Conservation (phyloP, 2,113 vertebrate species). For the Phalacrocorax carbo region DNA sequence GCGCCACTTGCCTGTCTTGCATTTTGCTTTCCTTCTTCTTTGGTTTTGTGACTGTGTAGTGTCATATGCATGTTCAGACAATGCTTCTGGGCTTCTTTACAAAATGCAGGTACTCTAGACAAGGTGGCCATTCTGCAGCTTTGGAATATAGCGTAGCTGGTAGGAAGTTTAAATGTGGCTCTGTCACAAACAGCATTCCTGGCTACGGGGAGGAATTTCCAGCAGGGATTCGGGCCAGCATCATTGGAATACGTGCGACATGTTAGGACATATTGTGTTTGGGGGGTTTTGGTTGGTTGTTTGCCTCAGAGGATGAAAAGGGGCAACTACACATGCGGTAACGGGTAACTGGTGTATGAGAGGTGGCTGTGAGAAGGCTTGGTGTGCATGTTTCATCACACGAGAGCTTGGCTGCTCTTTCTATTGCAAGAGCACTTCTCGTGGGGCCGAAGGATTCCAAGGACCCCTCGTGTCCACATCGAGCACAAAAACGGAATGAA, state of each 20-base stretch:
- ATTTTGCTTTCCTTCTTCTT: neutral
- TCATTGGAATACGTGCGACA: neutral
- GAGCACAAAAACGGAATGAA: neutral
- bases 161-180: neutral
- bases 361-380: neutral
- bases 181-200: neutral
- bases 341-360: neutral
- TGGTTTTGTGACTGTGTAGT: neutral
- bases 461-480: neutral
- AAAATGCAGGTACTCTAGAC: neutral
- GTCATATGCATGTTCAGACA: neutral
- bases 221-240: neutral
- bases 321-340: neutral
- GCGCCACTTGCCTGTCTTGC: neutral
- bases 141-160: neutral
- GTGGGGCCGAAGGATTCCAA: neutral
- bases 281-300: too few species aligned
- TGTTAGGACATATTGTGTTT: neutral
- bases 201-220: neutral
- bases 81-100: neutral
- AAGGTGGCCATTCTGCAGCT: neutral
- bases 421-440: neutral
- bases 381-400: neutral
- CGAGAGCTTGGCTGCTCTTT: neutral
- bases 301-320: neutral